Evolutionary conservation across 2,888 invertebrate species (phyloP).

Genomic region (Leucophenga montana): DNA sequence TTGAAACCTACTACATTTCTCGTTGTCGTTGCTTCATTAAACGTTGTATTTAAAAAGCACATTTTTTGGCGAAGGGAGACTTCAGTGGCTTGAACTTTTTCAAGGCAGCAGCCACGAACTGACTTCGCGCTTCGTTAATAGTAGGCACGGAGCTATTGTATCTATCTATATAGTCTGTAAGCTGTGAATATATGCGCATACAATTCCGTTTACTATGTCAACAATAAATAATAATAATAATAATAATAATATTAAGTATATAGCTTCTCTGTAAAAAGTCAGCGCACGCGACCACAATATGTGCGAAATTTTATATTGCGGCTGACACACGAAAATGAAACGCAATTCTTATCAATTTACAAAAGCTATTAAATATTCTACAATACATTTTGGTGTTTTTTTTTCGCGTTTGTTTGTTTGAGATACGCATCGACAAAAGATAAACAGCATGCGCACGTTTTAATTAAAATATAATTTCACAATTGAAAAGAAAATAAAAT

Average conservation of each 20-base stretch:
- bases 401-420: too few species aligned
- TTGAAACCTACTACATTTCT: too few species aligned
- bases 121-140: not conserved
- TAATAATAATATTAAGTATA: not conserved
- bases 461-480: slow-evolving; percentile 42
- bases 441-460: slow-evolving; percentile 16
- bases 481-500: slow-evolving; percentile 27
- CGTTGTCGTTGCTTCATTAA: too few species aligned
- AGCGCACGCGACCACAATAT: slow-evolving; percentile 23
- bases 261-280: slow-evolving; percentile 12
- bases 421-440: not conserved
- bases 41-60: too few species aligned
- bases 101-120: slow-evolving; percentile 9
- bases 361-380: too few species aligned
- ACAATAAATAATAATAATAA: slow-evolving; percentile 6
- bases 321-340: not conserved
- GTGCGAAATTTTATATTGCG: not conserved
- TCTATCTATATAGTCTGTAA: not conserved
- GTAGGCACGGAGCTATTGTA: not conserved
- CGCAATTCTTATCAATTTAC: slow-evolving; percentile 1
- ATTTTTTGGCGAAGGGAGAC: not conserved
- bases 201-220: not conserved
- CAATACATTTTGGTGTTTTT: too few species aligned
- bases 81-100: slow-evolving; percentile 24
- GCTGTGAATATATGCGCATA: not conserved